phyloP scores from a whole-genome alignment of 92 coral and sea anemone genomes.

The Heliopora coerulea region DNA sequence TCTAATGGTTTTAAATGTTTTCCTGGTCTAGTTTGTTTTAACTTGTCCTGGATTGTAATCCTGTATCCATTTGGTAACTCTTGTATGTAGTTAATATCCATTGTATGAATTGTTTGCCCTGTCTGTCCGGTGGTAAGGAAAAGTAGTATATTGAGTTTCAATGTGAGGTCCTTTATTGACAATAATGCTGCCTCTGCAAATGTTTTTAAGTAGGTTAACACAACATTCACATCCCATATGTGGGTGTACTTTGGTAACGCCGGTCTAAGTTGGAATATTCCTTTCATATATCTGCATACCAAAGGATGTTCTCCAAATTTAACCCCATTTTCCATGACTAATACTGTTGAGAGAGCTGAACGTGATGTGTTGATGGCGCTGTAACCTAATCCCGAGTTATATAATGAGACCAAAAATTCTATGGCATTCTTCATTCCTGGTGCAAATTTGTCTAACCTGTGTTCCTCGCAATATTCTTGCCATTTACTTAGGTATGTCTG shows the following conservation, averaged over 20 bases:
- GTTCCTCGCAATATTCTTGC: too few relatives aligned
- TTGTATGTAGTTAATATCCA: constrained; percentile 51
- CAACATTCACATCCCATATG: constrained; percentile 3
- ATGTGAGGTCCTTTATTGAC: constrained; percentile 49
- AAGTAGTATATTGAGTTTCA: constrained; percentile 52
- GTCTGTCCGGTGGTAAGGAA: constrained; percentile 45
- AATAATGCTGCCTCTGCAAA: constrained; percentile 8
- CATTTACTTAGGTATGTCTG: too few relatives aligned
- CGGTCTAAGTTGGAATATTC: too few relatives aligned
- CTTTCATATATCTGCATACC: too few relatives aligned
- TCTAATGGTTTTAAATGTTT: constrained; percentile 51
- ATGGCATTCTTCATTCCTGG: too few relatives aligned
- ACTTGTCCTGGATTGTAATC: constrained; percentile 47
- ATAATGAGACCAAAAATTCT: too few relatives aligned
- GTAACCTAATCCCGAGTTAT: background rate
- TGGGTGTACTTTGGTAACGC: background rate
- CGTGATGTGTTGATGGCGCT: too few relatives aligned
- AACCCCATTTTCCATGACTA: too few relatives aligned
- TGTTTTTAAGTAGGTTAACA: constrained; percentile 5
- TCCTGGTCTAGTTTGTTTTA: constrained; percentile 60
- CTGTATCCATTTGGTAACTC: constrained; percentile 40
- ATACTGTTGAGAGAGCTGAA: too few relatives aligned
- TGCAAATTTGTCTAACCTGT: too few relatives aligned
- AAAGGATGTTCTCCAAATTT: too few relatives aligned
- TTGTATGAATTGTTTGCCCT: constrained; percentile 52